A percentile compares a stretch with the other conserved stretches of the same genome.
These are phyloP conservation scores for Calliscelio sp. DNA, from an alignment of 2,888 invertebrate species.

Conservation along the genomic window DNA sequence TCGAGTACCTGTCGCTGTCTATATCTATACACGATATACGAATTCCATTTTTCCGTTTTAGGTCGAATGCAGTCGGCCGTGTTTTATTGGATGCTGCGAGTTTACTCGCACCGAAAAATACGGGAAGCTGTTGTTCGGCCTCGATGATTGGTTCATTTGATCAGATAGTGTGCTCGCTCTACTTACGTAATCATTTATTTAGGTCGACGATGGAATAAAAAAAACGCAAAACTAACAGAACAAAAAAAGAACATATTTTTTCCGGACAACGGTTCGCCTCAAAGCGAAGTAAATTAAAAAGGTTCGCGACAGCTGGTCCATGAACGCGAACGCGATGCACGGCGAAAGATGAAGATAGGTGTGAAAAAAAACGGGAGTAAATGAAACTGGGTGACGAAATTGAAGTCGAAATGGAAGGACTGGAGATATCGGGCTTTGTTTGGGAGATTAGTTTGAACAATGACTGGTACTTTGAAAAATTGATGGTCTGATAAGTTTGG, in stretches of 20 bases:
- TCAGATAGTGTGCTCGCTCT: conserved; percentile 54
- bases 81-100: conserved; percentile 65
- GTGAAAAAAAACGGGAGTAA: conserved; percentile 24
- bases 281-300: conserved; percentile 35
- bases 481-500: neutral
- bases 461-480: conserved; percentile 28
- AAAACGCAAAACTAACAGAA: too few relatives aligned
- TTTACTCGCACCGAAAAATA: conserved; percentile 63
- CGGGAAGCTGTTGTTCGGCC: conserved; percentile 24
- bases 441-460: conserved; percentile 24
- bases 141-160: conserved; percentile 54
- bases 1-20: conserved; percentile 82
- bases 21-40: too few relatives aligned
- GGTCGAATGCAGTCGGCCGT: conserved; percentile 70
- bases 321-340: neutral
- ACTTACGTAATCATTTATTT: conserved; percentile 67
- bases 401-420: conserved; percentile 29
- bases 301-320: conserved; percentile 5
- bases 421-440: conserved; percentile 38
- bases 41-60: conserved; percentile 80
- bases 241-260: conserved; percentile 23
- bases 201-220: conserved; percentile 11
- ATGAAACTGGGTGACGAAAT: conserved; percentile 50
- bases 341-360: conserved; percentile 50
- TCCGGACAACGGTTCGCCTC: conserved; percentile 21